Evolutionary conservation across 2,113 vertebrate species (phyloP).

Genomic region (Sorex araneus): DNA sequence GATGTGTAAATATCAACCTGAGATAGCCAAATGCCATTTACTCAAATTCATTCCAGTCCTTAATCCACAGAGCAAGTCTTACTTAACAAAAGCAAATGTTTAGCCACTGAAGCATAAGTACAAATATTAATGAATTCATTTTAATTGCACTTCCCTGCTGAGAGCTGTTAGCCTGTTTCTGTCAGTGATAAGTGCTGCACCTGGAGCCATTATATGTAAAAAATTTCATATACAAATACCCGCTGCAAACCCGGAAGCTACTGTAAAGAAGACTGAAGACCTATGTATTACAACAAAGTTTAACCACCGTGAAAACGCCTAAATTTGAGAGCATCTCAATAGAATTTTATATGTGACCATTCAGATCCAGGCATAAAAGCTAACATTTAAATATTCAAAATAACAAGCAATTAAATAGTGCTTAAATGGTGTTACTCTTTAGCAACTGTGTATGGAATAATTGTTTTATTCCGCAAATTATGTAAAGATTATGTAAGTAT

Average conservation of each 20-base stretch:
- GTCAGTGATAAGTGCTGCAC: not conserved
- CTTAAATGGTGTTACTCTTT: not conserved
- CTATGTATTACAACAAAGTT: not conserved
- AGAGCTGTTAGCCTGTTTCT: constrained; percentile 43
- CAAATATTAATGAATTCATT: constrained; percentile 25
- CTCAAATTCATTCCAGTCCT: constrained; percentile 12
- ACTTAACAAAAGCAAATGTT: constrained; percentile 53
- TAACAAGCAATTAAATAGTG: constrained; percentile 25
- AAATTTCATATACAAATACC: not conserved
- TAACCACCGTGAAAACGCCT: not conserved
- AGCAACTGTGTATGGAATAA: not conserved
- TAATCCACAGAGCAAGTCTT: constrained; percentile 29
- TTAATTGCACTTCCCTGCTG: constrained; percentile 36
- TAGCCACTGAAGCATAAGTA: constrained; percentile 39
- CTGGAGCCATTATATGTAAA: not conserved
- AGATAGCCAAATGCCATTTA: constrained; percentile 8
- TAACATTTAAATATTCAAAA: constrained; percentile 13
- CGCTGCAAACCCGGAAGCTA: not conserved
- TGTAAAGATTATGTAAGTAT: not conserved
- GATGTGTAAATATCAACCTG: constrained; percentile 34
- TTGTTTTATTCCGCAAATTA: not conserved
- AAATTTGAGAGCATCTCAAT: not conserved
- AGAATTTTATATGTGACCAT: not conserved
- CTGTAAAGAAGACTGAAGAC: not conserved
- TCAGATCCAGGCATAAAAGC: constrained; percentile 14